Evolutionary conservation across 1,140 invertebrate genomes (phyloP), one percentile per base, ranked within the genome.

Genomic region (Euglossa dilemma): DNA sequence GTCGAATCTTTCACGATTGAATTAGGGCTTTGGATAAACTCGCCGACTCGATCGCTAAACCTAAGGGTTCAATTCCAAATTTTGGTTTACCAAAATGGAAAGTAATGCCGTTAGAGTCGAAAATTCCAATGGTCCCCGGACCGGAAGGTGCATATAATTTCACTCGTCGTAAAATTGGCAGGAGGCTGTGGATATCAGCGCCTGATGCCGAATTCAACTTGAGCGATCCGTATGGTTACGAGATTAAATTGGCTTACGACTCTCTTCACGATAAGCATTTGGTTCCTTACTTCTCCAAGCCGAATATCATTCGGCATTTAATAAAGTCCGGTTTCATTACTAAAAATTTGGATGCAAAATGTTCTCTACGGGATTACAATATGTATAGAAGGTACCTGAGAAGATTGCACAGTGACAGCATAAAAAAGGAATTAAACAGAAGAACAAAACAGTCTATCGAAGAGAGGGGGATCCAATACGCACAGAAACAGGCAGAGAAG

Each of bases 51-150:
- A 76, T 94, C 4, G 90, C 93, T 52, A 92, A 90, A 12, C 89
- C 91, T 4, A 88, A 91, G 78, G 91, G 88, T 7, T 87, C 91
- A 1, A 50, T 89, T 0, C 89, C 91, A 50, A 86, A 90, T 59
- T 93, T 92, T 25, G 91, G 91, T n/a, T 75, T 94, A 23, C 93
- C 94, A 64, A 88, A 83, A 89, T 95, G 93, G 93, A 92, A 91
- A 50, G 45, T 63, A 3, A 88, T 94, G 81, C 90, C 93, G 0
- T 63, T 94, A 23, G 92, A 94, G 16, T 74, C 87, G 9, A 95
- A 94, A 88, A 90, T 94, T 45, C 93, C 94, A 0, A 74, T 92
- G 83, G 83, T 92, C 25, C 89, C 90, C 11, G 90, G 84, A 72
- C 90, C 91, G 6, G 81, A 91, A 36, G 87, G 76, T n/a, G 81